Evolutionary conservation across 2,888 invertebrate species (phyloP).

Genomic region (Hemistola chrysoprasaria): DNA sequence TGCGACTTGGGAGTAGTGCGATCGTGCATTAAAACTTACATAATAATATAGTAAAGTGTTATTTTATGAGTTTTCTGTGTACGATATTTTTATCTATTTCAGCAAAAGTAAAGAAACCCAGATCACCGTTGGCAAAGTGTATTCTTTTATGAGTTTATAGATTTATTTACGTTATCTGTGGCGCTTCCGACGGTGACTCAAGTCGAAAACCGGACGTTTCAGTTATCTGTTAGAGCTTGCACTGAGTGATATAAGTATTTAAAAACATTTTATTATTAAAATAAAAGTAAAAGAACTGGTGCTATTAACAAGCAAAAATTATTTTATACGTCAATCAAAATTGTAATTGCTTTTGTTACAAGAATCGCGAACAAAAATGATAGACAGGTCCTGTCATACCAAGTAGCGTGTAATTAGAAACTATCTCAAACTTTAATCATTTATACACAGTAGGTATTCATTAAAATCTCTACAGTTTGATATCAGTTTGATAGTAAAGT

Average conservation of each 20-base stretch:
- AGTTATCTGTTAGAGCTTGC: conserved; percentile 16
- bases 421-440: background rate
- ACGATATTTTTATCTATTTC: too few relatives aligned
- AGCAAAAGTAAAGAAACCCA: too few relatives aligned
- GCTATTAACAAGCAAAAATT: too few relatives aligned
- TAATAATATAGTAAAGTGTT: too few relatives aligned
- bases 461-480: too few relatives aligned
- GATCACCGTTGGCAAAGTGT: too few relatives aligned
- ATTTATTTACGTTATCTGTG: conserved; percentile 9
- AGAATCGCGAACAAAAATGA: conserved; percentile 5
- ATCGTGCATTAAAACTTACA: too few relatives aligned
- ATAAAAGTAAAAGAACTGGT: too few relatives aligned
- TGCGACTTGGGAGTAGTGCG: too few relatives aligned
- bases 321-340: conserved; percentile 6
- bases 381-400: conserved; percentile 9
- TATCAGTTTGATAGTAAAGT: too few relatives aligned
- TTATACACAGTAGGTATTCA: background rate
- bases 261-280: too few relatives aligned
- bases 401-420: conserved; percentile 14
- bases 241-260: conserved; percentile 11
- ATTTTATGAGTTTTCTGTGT: too few relatives aligned
- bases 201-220: conserved; percentile 12
- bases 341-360: conserved; percentile 16
- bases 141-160: conserved; percentile 5
- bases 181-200: background rate